These are phyloP conservation scores for Sus cebifrons DNA, from an alignment of 2,797 vertebrate species.

Conservation along the genomic window DNA sequence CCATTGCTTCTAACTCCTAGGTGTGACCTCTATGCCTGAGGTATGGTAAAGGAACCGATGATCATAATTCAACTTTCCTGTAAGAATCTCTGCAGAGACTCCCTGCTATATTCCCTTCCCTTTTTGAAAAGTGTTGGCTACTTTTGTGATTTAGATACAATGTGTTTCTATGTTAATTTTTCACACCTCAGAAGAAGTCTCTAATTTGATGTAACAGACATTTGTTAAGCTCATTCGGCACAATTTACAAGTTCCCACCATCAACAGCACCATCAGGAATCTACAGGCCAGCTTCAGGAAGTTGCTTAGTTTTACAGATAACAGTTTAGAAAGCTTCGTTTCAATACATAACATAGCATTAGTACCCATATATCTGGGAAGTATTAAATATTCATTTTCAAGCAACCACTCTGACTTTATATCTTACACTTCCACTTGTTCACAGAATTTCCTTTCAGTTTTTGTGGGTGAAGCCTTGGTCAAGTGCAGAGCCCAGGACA, in stretches of 20 bases:
- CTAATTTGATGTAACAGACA: not conserved
- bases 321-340: not conserved
- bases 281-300: not conserved
- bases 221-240: not conserved
- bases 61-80: not conserved
- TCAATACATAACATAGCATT: not conserved
- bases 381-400: conserved; percentile 25
- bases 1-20: not conserved
- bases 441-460: not conserved
- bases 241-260: not conserved
- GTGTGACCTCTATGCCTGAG: not conserved
- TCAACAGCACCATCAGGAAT: not conserved
- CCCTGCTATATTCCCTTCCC: not conserved
- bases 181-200: not conserved
- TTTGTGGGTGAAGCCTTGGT: not conserved
- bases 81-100: not conserved
- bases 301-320: not conserved
- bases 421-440: not conserved
- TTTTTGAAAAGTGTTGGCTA: not conserved
- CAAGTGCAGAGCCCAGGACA: not conserved
- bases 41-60: not conserved
- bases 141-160: not conserved
- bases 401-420: not conserved
- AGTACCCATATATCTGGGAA: not conserved
- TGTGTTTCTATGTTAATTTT: not conserved